phyloP scores from a whole-genome alignment of 2,888 invertebrate genomes.

The Pterostichus madidus region DNA sequence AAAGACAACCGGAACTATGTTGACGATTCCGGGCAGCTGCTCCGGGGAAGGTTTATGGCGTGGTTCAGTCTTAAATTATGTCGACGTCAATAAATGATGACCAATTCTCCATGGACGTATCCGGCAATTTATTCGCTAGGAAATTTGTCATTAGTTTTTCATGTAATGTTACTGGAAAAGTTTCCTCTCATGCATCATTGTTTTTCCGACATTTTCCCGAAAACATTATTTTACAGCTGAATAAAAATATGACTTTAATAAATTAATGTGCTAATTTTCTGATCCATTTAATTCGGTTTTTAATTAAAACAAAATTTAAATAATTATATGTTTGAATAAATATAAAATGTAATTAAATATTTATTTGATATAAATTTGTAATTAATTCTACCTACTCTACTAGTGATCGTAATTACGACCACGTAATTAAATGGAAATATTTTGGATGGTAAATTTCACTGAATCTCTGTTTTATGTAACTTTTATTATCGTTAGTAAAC shows the following conservation, averaged over 20 bases:
- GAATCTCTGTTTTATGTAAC: neutral
- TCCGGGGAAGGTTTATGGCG: too few species aligned
- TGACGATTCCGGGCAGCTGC: conserved; percentile 1
- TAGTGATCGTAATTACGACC: neutral
- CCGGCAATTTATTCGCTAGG: neutral
- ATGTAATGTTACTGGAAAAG: neutral
- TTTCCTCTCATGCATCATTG: conserved; percentile 10
- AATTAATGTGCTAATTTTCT: conserved; percentile 15
- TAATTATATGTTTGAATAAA: conserved; percentile 1
- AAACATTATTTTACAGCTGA: too few species aligned
- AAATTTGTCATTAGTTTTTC: conserved; percentile 16
- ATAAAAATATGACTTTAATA: too few species aligned
- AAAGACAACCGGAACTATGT: neutral
- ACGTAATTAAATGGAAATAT: conserved; percentile 27
- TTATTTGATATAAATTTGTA: conserved; percentile 37
- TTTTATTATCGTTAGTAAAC: conserved; percentile 10
- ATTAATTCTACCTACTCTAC: conserved; percentile 2
- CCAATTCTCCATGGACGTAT: neutral
- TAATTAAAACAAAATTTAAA: conserved; percentile 6
- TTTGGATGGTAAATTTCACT: neutral
- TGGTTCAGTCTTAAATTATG: too few species aligned
- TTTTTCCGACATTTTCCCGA: neutral
- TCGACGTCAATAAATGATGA: conserved; percentile 11
- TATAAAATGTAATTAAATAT: conserved; percentile 35
- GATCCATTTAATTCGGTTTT: conserved; percentile 5